Percentiles rank a stretch among this genome's conserved stretches.
phyloP scores from a whole-genome alignment of 2,113 vertebrate species.

The Xiphias gladius region DNA sequence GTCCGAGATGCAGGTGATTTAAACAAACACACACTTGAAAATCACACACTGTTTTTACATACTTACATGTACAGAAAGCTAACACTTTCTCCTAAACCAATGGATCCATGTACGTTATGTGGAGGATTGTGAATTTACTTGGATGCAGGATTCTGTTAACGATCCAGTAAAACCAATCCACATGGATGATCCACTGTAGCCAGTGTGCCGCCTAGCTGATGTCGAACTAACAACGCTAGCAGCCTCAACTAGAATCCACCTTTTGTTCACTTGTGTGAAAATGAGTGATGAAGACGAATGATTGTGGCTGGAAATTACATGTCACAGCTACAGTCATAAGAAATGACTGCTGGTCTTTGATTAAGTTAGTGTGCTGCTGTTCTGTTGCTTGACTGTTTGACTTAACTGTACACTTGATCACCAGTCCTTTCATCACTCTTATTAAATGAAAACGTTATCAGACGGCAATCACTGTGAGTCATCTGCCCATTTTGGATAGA shows the following conservation, averaged over 20 bases:
- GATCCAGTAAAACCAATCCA: conserved; percentile 56
- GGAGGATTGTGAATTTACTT: conserved; percentile 48
- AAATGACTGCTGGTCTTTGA: conserved; percentile 56
- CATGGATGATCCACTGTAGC: conserved; percentile 35
- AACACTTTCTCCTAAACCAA: conserved; percentile 15
- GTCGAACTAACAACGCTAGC: conserved; percentile 46
- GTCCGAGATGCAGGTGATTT: conserved; percentile 88
- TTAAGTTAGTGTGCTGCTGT: conserved; percentile 28
- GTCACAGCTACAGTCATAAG: conserved; percentile 52
- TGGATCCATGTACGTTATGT: conserved; percentile 50
- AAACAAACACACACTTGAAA: conserved; percentile 7
- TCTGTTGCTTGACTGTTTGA: conserved; percentile 21
- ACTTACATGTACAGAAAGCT: conserved; percentile 14
- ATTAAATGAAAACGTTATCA: conserved; percentile 68
- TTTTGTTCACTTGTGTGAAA: conserved; percentile 51
- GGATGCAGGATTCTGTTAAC: conserved; percentile 33
- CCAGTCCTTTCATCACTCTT: conserved; percentile 52
- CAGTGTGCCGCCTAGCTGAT: neutral
- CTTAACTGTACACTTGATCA: conserved; percentile 54
- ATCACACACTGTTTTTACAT: neutral
- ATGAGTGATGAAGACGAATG: conserved; percentile 53
- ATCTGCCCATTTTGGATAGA: conserved; percentile 51
- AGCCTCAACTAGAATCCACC: conserved; percentile 10
- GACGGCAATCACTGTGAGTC: conserved; percentile 41
- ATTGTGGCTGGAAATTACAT: conserved; percentile 56